Evolutionary conservation across 2,797 vertebrate species (phyloP).

Genomic region (Setipinna tenuifilis): DNA sequence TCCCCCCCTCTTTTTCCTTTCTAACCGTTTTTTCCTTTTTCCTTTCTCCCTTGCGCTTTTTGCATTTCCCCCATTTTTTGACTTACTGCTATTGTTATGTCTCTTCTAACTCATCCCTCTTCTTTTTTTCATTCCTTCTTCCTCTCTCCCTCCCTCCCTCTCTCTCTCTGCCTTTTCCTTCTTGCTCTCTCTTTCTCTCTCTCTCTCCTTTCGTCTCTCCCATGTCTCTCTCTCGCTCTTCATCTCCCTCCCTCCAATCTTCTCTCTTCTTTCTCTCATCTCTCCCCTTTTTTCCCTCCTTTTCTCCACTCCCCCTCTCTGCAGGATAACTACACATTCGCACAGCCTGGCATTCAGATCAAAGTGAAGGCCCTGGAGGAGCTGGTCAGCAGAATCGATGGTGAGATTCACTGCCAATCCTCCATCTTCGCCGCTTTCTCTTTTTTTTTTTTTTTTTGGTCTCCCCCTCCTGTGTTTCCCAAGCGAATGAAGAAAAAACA

Average conservation of each 20-base stretch:
- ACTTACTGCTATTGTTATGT: background rate
- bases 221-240: background rate
- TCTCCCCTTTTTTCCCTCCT: background rate
- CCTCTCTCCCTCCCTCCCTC: too few species aligned
- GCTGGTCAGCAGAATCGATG: slow-evolving; percentile 94
- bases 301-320: slow-evolving; percentile 6
- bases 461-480: background rate
- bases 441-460: too few species aligned
- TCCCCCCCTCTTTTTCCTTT: background rate
- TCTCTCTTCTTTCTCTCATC: background rate
- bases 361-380: slow-evolving; percentile 97
- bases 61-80: background rate
- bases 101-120: background rate
- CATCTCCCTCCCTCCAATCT: background rate
- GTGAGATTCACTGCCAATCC: slow-evolving; percentile 70
- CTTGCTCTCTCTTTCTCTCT: too few species aligned
- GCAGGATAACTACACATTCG: slow-evolving; percentile 99
- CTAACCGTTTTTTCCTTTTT: background rate
- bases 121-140: background rate
- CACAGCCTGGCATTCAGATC: slow-evolving; percentile 97
- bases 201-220: too few species aligned
- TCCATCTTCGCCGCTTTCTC: background rate
- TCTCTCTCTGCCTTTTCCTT: background rate
- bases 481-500: background rate
- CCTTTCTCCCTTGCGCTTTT: background rate